Evolutionary conservation across 2,113 vertebrate genomes (phyloP), one percentile per base, ranked within the genome.

Genomic region (Syrrhaptes paradoxus): DNA sequence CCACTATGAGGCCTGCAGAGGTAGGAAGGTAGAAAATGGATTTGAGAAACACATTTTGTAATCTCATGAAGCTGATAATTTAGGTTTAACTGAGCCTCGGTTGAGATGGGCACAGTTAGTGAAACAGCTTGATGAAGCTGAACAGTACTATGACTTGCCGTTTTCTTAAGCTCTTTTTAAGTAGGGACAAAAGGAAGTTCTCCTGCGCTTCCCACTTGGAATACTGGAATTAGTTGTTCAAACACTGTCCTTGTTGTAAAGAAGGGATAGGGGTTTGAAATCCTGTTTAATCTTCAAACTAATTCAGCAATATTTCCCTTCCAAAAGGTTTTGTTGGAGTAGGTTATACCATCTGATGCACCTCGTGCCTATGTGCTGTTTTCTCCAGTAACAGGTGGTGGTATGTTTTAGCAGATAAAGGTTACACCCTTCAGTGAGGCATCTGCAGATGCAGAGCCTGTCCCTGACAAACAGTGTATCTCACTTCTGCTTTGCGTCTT

Each of bases 381-480:
- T 87, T 58, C 41, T 31, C 3, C 36, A 36, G 54, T 25, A 28
- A 15, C 28, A 84, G 83, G 93, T 66, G 80, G 54, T 77, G 48
- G 38, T 76, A 19, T 79, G 19, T 95, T 96, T 13, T 32, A 62
- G 89, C 80, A 94, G 79, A 45, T 79, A 77, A 87, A 87, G 83
- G 31, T 29, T 13, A 43, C 73, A 55, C 45, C 12, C 6, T 87
- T 94, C 43, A 62, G 24, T 9, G 41, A 70, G 84, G 51, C 45
- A 75, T 19, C 77, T 32, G 73, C 70, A 94, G 89, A 13, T 36
- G 11, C 34, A 61, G 68, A 52, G 41, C 8, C 54, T 29, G 52
- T 34, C 46, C 41, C 62, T 73, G 71, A 92, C 48, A 90, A 93
- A 75, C 25, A 43, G 2, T 3, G 18, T 4, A 6, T 38, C 63